phyloP scores from a whole-genome alignment of 2,113 vertebrate genomes.

The Henicopernis longicauda region DNA sequence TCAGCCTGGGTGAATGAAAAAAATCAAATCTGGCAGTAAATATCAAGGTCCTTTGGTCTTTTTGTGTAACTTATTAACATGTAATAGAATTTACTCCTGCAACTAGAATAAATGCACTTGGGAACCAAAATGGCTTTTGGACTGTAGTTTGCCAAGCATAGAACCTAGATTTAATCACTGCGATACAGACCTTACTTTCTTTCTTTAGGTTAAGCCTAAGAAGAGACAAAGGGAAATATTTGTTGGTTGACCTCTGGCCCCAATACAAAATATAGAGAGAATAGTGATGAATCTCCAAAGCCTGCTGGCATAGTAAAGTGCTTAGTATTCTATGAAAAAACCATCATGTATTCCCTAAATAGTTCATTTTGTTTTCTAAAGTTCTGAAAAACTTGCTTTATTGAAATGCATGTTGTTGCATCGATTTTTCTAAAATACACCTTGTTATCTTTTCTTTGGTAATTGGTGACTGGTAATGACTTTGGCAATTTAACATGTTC shows the following conservation, averaged over 20 bases:
- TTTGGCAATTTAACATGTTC: conserved; percentile 89
- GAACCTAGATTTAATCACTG: neutral
- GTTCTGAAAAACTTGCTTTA: conserved; percentile 78
- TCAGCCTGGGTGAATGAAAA: neutral
- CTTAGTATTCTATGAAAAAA: conserved; percentile 74
- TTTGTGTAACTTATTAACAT: neutral
- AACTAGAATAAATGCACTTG: neutral
- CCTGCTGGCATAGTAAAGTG: conserved; percentile 19
- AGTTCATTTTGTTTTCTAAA: conserved; percentile 83
- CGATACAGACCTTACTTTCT: neutral
- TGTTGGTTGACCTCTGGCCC: conserved; percentile 65
- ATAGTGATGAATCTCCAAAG: conserved; percentile 71
- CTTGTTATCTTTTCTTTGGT: conserved; percentile 91
- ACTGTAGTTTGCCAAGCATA: neutral
- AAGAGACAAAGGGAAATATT: conserved; percentile 43
- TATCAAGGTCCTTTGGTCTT: neutral
- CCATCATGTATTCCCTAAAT: conserved; percentile 78
- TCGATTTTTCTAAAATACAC: conserved; percentile 86
- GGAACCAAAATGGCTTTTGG: neutral
- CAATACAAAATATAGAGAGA: conserved; percentile 58
- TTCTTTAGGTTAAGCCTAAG: conserved; percentile 13
- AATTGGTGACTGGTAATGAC: conserved; percentile 94
- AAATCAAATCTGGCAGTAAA: neutral
- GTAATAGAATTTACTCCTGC: neutral
- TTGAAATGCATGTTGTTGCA: conserved; percentile 83